phyloP scores from a whole-genome alignment of 2,888 invertebrate species.

The Busseola fusca region DNA sequence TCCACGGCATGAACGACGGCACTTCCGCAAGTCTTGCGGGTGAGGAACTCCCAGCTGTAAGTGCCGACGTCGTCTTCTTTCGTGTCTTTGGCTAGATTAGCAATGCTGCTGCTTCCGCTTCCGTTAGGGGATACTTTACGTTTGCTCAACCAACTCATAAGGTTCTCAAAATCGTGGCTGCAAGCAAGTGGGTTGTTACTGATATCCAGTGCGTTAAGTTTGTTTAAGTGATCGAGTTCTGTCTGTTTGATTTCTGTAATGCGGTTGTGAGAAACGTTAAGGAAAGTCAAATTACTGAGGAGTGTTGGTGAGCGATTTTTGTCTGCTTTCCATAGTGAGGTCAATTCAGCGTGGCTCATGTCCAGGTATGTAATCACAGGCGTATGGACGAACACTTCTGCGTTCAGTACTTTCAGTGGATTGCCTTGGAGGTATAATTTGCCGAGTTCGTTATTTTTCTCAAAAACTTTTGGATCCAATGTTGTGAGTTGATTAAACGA shows the following conservation, averaged over 20 bases:
- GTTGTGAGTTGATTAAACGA: conserved; percentile 91
- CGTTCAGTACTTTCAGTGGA: conserved; percentile 91
- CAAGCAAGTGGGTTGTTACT: conserved; percentile 92
- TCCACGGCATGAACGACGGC: conserved; percentile 77
- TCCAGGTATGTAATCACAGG: conserved; percentile 91
- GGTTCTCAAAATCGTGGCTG: conserved; percentile 90
- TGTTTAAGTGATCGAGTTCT: conserved; percentile 89
- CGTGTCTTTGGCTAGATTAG: conserved; percentile 79
- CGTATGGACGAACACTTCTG: conserved; percentile 91
- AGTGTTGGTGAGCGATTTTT: conserved; percentile 82
- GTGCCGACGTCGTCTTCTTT: conserved; percentile 76
- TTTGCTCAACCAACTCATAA: conserved; percentile 90
- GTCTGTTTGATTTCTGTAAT: conserved; percentile 88
- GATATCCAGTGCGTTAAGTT: conserved; percentile 90
- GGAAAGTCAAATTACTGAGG: conserved; percentile 87
- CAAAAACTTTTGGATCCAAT: conserved; percentile 90
- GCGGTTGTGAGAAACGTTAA: conserved; percentile 90
- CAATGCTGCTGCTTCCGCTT: conserved; percentile 78
- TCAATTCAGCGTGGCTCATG: conserved; percentile 91
- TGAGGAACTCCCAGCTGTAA: conserved; percentile 86
- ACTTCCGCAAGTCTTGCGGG: conserved; percentile 82
- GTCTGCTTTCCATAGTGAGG: conserved; percentile 90
- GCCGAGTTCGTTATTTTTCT: conserved; percentile 90
- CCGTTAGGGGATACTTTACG: conserved; percentile 89
- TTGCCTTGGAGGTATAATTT: conserved; percentile 93